These are phyloP conservation scores for Cassiopea xamachana DNA, from an alignment of 30 jellyfish, hydroid and myxozoan species.

Conservation along the genomic window DNA sequence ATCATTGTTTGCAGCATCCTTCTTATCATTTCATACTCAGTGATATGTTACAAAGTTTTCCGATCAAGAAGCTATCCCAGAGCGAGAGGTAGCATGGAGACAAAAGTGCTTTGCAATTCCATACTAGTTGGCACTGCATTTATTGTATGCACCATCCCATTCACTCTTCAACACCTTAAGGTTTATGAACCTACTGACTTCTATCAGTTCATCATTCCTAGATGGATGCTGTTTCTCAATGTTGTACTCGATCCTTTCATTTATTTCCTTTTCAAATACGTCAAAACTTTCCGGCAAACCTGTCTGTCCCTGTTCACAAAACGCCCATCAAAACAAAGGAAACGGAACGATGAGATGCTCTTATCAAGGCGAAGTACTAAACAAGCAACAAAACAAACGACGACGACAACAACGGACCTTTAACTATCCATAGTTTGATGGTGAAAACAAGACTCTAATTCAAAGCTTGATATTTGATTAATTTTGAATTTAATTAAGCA, in stretches of 20 bases:
- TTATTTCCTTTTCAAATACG: slow-evolving; percentile 29
- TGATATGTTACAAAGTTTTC: slow-evolving; percentile 1
- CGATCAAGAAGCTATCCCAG: not conserved
- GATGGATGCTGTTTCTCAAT: slow-evolving; percentile 37
- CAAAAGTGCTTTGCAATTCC: slow-evolving; percentile 18
- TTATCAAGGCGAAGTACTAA: slow-evolving; percentile 11
- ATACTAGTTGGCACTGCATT: slow-evolving; percentile 38
- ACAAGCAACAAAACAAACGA: not conserved
- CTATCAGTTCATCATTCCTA: slow-evolving; percentile 48
- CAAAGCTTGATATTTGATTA: too few species aligned
- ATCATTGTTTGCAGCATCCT: not conserved
- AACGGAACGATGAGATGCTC: not conserved
- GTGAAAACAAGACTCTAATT: not conserved
- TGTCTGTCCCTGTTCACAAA: not conserved
- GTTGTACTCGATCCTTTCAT: slow-evolving; percentile 34
- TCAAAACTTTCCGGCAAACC: not conserved
- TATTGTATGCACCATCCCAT: slow-evolving; percentile 28
- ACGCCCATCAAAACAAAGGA: not conserved
- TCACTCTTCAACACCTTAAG: slow-evolving; percentile 4
- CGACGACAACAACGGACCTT: slow-evolving; percentile 1
- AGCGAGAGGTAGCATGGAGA: not conserved
- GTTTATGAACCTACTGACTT: slow-evolving; percentile 13
- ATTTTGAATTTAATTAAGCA: too few species aligned
- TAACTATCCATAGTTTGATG: not conserved
- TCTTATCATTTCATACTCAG: slow-evolving; percentile 8